phyloP scores from a whole-genome alignment of 2,113 vertebrate genomes.

The Thoracochromis brauschi region DNA sequence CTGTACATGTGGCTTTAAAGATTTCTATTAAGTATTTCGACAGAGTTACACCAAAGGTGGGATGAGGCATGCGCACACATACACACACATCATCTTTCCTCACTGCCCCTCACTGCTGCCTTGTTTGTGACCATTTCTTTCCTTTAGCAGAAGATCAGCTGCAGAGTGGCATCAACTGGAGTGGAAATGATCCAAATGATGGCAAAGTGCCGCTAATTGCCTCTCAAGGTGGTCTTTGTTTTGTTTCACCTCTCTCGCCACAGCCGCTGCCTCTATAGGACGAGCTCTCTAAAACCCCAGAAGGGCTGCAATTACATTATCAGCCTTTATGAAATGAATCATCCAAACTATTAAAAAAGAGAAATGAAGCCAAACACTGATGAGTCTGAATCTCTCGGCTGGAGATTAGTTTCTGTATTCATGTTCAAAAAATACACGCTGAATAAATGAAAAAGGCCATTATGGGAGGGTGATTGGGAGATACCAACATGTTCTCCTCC shows the following conservation, averaged over 20 bases:
- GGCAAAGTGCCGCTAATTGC: slow-evolving; percentile 49
- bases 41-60: background rate
- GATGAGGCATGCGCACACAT: background rate
- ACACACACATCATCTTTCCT: background rate
- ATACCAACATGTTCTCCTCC: background rate
- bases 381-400: background rate
- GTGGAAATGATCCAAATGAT: slow-evolving; percentile 37
- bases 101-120: background rate
- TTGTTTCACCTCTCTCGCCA: slow-evolving; percentile 2
- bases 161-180: slow-evolving; percentile 26
- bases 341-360: background rate
- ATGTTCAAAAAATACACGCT: background rate
- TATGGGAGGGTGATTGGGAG: background rate
- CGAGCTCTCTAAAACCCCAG: slow-evolving; percentile 5
- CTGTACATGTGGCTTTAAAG: background rate
- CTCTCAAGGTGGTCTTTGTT: slow-evolving; percentile 43
- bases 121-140: background rate
- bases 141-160: background rate
- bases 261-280: background rate
- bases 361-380: background rate
- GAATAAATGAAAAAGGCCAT: background rate
- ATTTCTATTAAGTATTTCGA: background rate
- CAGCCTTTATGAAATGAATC: background rate
- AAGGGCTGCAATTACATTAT: slow-evolving; percentile 15
- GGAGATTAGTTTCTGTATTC: background rate